Conservation (phyloP, 2,797 vertebrate genomes). For the Natrix natrix region DNA sequence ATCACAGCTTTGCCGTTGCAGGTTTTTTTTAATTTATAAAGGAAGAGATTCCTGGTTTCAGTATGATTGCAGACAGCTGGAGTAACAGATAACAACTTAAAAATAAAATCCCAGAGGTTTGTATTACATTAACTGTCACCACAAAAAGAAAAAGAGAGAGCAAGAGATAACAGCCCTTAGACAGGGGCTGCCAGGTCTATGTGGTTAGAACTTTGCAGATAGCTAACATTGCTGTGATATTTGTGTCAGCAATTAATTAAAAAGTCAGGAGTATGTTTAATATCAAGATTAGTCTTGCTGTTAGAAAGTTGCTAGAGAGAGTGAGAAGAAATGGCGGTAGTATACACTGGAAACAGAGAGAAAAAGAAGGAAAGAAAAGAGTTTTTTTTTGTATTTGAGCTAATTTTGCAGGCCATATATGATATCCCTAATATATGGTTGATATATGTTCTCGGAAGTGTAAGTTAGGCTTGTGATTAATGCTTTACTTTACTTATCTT, state of each 20-base stretch:
- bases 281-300: background rate
- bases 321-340: background rate
- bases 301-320: background rate
- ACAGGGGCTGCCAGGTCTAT: background rate
- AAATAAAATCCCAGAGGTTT: background rate
- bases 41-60: background rate
- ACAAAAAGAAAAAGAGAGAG: background rate
- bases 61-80: background rate
- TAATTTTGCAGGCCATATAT: background rate
- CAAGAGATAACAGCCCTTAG: background rate
- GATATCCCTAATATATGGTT: background rate
- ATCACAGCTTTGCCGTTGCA: background rate
- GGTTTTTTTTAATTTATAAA: background rate
- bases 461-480: background rate
- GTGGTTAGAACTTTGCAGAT: background rate
- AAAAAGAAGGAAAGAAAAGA: background rate
- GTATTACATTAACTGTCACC: background rate
- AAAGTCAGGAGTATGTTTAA: background rate
- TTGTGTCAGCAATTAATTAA: background rate
- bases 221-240: background rate
- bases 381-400: background rate
- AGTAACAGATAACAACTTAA: background rate
- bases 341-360: background rate
- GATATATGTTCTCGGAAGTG: background rate
- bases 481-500: background rate